These are phyloP conservation scores for Cydia pomonella DNA, from an alignment of 1,140 invertebrate genomes.

Conservation along the genomic window DNA sequence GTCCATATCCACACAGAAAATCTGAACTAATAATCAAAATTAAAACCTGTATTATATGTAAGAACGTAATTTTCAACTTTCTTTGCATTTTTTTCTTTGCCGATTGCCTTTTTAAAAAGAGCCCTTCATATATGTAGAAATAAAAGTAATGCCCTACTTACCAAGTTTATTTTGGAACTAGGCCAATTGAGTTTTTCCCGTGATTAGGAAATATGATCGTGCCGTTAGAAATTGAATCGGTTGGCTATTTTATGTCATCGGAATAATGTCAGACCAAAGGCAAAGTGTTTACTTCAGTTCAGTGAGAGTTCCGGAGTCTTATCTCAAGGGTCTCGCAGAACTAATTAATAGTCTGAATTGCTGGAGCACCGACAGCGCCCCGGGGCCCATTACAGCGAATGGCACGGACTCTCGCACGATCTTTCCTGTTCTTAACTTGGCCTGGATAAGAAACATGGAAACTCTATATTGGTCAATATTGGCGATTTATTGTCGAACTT, in stretches of 20 bases:
- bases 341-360: conserved; percentile 30
- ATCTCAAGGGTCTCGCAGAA: conserved; percentile 17
- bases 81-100: neutral
- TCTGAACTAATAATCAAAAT: no score
- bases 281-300: conserved; percentile 4
- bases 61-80: no score
- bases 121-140: no score
- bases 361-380: neutral
- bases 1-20: no score
- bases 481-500: no score
- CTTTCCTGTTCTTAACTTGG: neutral
- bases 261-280: neutral
- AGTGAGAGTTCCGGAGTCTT: neutral
- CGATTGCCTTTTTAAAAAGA: neutral
- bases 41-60: no score
- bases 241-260: conserved; percentile 2
- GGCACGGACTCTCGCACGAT: neutral
- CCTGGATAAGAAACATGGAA: neutral
- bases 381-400: conserved; percentile 25
- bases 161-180: neutral
- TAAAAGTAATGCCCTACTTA: neutral
- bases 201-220: neutral
- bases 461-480: neutral
- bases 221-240: neutral
- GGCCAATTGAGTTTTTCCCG: conserved; percentile 2